Percentiles rank a stretch among this genome's conserved stretches.
Evolutionary conservation across 30 jellyfish, hydroid and myxozoan species (phyloP).

Genomic region (Catostylus mosaicus): DNA sequence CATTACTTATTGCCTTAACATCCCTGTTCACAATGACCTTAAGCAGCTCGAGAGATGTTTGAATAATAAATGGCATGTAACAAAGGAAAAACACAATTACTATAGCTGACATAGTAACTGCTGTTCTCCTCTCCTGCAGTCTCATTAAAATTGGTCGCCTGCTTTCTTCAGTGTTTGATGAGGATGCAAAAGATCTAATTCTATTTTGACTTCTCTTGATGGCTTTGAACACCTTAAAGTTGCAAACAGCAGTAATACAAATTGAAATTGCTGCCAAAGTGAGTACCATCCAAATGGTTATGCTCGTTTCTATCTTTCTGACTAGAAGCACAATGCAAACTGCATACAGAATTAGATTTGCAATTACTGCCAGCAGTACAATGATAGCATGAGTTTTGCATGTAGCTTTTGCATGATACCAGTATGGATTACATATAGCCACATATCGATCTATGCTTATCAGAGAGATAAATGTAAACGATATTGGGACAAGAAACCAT

Average conservation of each 20-base stretch:
- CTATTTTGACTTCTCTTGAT: not conserved
- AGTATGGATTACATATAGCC: not conserved
- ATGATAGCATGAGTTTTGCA: not conserved
- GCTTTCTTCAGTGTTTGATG: too few relatives aligned
- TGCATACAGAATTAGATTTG: not conserved
- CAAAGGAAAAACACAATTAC: not conserved
- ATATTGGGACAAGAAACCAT: too few relatives aligned
- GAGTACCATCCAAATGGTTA: too few relatives aligned
- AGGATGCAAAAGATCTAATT: too few relatives aligned
- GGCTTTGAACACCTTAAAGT: not conserved
- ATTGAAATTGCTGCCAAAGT: not conserved
- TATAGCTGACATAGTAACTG: not conserved
- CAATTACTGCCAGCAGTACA: too few relatives aligned
- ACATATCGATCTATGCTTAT: constrained; percentile 9
- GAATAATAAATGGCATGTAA: not conserved
- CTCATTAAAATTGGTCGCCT: too few relatives aligned
- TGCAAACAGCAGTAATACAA: constrained; percentile 6
- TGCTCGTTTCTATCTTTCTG: too few relatives aligned
- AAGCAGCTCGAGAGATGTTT: not conserved
- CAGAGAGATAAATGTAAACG: not conserved
- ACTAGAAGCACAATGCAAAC: too few relatives aligned
- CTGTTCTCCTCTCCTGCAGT: not conserved
- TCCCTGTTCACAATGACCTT: not conserved
- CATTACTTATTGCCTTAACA: not conserved
- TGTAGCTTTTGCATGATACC: constrained; percentile 1